Base-by-base conservation (phyloP, 2,888 invertebrate genomes). In the Cryptocheilus praepositus region DNA sequence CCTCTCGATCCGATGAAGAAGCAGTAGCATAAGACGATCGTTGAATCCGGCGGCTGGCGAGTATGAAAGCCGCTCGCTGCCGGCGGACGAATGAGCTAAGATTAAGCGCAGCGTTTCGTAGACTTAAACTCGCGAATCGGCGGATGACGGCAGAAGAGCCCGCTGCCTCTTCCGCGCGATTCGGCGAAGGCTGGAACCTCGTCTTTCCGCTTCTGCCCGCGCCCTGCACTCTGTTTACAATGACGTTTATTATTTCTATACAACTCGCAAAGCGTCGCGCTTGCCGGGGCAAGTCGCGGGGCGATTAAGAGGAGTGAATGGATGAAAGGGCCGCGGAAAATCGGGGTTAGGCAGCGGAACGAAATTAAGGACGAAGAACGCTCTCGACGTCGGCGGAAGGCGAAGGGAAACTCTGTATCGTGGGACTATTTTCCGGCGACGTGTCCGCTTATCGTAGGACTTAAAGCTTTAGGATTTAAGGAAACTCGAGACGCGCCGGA, bases 361-460 rank as follows among this genome's bases (percentile, higher is more conserved):
- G 56, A 46, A 15, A 25, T 19, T 43, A 21, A 25, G 19, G 15
- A 19, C 16, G 18, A 61, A 21, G 19, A n/a, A 58, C n/a, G 15
- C 21, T 21, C 7, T 36, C 56, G 59, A 52, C 19, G 36, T 36
- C 36, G 36, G 11, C 11, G 36, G 7, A 36, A 36, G 36, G 36
- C 11, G 13, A 36, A 36, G 36, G 36, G 13, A 36, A 36, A 36
- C 36, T 36, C 36, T 36, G 36, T 36, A 36, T 36, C 36, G 3
- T 55, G 59, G 45, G 16, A 60, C 64, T 21, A 25, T 71, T 70
- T 73, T 56, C 21, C 62, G 43, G 56, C 36, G 13, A 36, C 13
- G 36, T 7, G 11, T 7, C 8, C 36, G 36, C 36, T 36, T 36
- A 36, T 36, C 36, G 36, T 36, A 36, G 11, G 36, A 36, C 36